Evolutionary conservation across 2,113 vertebrate species (phyloP).

Genomic region (Oostethus manadensis): DNA sequence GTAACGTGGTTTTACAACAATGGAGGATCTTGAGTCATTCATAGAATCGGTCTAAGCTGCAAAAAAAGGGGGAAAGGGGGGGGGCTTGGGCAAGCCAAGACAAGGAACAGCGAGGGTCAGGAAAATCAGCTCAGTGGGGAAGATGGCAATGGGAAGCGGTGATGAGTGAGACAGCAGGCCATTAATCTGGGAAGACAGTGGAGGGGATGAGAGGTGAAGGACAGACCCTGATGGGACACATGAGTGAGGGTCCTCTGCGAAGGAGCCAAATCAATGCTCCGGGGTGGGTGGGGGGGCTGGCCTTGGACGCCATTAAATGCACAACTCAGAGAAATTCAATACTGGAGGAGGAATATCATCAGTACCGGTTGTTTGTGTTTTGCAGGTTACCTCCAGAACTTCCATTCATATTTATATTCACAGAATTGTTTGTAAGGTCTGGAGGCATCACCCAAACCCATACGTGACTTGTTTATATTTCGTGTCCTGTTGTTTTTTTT

Average conservation of each 20-base stretch:
- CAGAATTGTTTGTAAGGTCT: conserved; percentile 21
- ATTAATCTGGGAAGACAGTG: conserved; percentile 31
- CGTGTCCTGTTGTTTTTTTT: neutral
- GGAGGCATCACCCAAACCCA: neutral
- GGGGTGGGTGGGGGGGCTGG: too few species aligned
- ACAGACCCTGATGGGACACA: conserved; percentile 11
- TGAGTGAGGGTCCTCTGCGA: conserved; percentile 7
- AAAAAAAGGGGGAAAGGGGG: conserved; percentile 3
- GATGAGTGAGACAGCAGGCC: conserved; percentile 9
- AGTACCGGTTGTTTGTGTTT: too few species aligned
- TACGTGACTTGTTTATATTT: too few species aligned
- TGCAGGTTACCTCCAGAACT: too few species aligned
- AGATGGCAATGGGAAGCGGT: neutral
- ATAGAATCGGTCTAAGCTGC: neutral
- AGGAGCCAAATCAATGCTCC: conserved; percentile 8
- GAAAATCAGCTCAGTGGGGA: neutral
- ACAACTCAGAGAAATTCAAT: neutral
- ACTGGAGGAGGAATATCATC: neutral
- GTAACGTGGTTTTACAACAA: too few species aligned
- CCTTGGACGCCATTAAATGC: neutral
- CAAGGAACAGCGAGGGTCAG: conserved; percentile 3
- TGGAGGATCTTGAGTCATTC: neutral
- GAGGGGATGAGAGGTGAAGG: conserved; percentile 12
- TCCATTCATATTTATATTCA: conserved; percentile 41
- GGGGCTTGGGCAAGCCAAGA: neutral